phyloP scores from a whole-genome alignment of 2,797 vertebrate genomes.

The Chrosomus eos region DNA sequence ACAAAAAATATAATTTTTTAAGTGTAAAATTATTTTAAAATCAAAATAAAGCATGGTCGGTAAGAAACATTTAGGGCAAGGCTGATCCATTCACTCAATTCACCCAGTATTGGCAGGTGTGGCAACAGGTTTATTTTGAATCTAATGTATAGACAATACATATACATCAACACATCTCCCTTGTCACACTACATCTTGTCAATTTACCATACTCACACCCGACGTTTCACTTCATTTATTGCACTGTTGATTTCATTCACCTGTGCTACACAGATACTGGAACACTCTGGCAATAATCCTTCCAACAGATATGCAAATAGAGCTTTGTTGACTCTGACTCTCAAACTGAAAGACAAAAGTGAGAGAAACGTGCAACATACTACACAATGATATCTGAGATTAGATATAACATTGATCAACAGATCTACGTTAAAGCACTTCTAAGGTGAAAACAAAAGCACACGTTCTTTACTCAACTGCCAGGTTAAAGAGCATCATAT shows the following conservation, averaged over 20 bases:
- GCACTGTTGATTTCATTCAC: slow-evolving; percentile 22
- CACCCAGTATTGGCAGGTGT: background rate
- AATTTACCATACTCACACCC: background rate
- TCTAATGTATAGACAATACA: background rate
- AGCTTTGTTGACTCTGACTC: background rate
- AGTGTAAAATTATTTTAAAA: background rate
- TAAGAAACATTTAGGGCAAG: background rate
- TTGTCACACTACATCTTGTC: background rate
- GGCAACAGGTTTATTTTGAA: slow-evolving; percentile 14
- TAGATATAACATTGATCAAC: background rate
- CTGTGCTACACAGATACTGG: background rate
- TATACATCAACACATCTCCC: background rate
- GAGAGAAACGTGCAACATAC: background rate
- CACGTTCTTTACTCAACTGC: background rate
- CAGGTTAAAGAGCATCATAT: slow-evolving; percentile 10
- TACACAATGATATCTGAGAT: background rate
- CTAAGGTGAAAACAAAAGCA: slow-evolving; percentile 22
- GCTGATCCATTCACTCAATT: background rate
- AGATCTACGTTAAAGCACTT: slow-evolving; percentile 3
- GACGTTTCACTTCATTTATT: background rate
- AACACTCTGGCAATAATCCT: background rate
- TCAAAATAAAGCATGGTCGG: background rate
- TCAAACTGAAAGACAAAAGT: background rate
- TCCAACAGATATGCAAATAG: slow-evolving; percentile 12
- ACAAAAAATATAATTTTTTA: background rate